Base-by-base conservation (phyloP, 2,113 vertebrate genomes). In the Sinocyclocheilus anshuiensis region DNA sequence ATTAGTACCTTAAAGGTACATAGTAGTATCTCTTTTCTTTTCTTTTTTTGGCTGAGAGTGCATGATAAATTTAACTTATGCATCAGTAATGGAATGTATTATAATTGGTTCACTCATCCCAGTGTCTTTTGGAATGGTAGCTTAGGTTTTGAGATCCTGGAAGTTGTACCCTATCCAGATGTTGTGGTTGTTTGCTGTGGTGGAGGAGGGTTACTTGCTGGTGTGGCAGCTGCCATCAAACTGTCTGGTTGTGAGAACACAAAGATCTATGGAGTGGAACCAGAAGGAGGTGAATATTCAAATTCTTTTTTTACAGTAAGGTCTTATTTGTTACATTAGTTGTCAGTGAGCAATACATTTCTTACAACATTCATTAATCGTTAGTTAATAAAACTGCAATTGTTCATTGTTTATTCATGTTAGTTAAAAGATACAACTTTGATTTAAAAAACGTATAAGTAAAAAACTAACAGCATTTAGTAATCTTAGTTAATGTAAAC, bases 141-240 rank as follows among this genome's bases (percentile, higher is more conserved):
- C 86, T 84, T 95, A 1, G 94, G 94, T 59, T 74, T 95, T 83
- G 95, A 95, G 92, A 33, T 95, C 88, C 91, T 95, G 88, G 95
- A 95, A 74, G 90, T 87, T 83, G 63, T 92, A 48, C 83, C 90
- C 0, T 76, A 92, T 59, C 94, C 94, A 0, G 95, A 95, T 42
- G 92, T 95, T 61, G 92, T 95, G 85, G 94, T 94, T 76, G 94
- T 95, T 75, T 94, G 94, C 86, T 95, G 95, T 72, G 94, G 95
- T 26, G 94, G 94, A 77, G 95, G 95, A 0, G 95, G 94, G 5
- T 88, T 95, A 57, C 90, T 96, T 83, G 93, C 95, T 0, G 94
- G 94, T 2, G 93, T 95, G 0, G 95, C 94, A 42, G 92, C 94
- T 10, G 94, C 92, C 55, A 79, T 95, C 83, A 95, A 94, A 76